Base-by-base conservation (phyloP, 2,888 invertebrate genomes). In the Tenthredo amoena region DNA sequence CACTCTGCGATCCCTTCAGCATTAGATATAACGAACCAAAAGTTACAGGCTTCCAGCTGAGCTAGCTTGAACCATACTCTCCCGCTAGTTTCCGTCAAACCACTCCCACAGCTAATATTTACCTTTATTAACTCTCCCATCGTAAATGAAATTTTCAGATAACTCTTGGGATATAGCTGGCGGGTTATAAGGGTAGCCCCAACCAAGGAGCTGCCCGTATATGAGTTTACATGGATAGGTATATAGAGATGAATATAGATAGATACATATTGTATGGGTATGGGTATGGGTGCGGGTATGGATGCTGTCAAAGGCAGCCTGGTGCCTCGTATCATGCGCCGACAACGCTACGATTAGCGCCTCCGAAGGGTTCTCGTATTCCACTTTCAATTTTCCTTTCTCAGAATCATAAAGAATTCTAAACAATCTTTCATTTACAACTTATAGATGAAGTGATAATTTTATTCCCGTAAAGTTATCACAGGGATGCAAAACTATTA, bases 81-180 rank as follows among this genome's bases (percentile, higher is more conserved):
- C 81, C 21, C 15, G 58, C 58, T 81, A 81, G 81, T 90, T 91
- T 91, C 90, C 91, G 91, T 91, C 91, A 91, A 91, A 91, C 92
- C 91, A 89, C 92, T 55, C 90, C 91, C 89, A 91, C 91, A 91
- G 92, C 92, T 91, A 92, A 93, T 93, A 93, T 93, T 93, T 93
- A 93, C 92, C 92, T 93, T 93, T 93, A 92, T 93, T 93, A 93
- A 93, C 92, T 93, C 92, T 91, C 92, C 92, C 92, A 91, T 91
- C 92, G 91, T 92, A 92, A 93, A 93, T 92, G 92, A 93, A 93
- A 93, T 93, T 93, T 93, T 93, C 93, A 93, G 91, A 92, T 92
- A 93, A 92, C 92, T 93, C 92, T 92, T 92, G 91, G 92, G 91
- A 92, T 92, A 91, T 91, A 91, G 92, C 91, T 91, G 86, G 89